Conservation (phyloP, 2,888 invertebrate genomes). For the Pachliopta kotzebuea region DNA sequence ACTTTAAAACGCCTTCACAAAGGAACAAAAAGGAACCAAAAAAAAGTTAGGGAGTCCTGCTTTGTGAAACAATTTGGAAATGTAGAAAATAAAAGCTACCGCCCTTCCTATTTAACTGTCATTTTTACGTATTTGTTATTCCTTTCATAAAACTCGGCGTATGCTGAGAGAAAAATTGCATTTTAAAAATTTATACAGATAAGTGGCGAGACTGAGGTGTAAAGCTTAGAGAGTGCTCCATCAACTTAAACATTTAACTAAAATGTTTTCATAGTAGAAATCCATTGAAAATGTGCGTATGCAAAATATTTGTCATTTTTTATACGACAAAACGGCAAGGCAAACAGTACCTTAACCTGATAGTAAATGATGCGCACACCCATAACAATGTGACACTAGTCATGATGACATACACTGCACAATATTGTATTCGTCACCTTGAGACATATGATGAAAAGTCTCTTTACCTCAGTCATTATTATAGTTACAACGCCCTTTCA, state of each 20-base stretch:
- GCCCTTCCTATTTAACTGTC: conserved; percentile 22
- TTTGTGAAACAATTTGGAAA: conserved; percentile 22
- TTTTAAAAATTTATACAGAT: conserved; percentile 27
- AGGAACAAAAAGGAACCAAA: conserved; percentile 7
- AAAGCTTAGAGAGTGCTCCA: conserved; percentile 21
- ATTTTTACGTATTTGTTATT: conserved; percentile 74
- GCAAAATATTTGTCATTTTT: not conserved
- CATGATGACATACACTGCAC: too few species aligned
- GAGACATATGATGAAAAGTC: too few species aligned
- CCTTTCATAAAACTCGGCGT: conserved; percentile 63
- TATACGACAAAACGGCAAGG: not conserved
- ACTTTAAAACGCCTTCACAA: conserved; percentile 15
- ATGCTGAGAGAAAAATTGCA: conserved; percentile 49
- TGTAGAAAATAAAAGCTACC: conserved; percentile 23
- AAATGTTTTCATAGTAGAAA: not conserved
- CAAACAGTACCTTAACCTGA: too few species aligned
- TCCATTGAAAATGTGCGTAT: not conserved
- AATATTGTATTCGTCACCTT: too few species aligned
- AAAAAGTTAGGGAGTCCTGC: conserved; percentile 10
- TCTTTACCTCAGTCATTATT: too few species aligned
- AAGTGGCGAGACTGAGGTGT: conserved; percentile 17
- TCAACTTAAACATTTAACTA: conserved; percentile 8
- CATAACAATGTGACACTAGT: too few species aligned
- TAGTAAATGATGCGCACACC: too few species aligned
- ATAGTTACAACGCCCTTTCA: too few species aligned